Evolutionary conservation across 2,797 vertebrate species (phyloP).

Genomic region (Alcedo quadribrachys): DNA sequence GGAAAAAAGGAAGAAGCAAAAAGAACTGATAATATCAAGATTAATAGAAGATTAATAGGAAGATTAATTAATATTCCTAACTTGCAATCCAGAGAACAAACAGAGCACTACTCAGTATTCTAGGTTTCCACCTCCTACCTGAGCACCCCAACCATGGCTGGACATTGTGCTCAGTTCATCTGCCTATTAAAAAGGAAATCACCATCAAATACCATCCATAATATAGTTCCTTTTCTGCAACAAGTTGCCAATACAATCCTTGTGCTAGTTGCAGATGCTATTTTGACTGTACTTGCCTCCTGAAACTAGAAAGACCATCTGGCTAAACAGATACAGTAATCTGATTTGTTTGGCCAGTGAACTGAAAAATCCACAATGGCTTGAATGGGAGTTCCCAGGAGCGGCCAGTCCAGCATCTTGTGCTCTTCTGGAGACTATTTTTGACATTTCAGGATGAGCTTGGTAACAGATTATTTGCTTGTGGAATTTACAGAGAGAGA

Average conservation of each 20-base stretch:
- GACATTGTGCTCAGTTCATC: neutral
- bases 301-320: conserved; percentile 11
- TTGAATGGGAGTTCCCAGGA: conserved; percentile 8
- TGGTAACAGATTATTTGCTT: neutral
- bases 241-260: neutral
- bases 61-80: neutral
- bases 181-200: neutral
- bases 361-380: neutral
- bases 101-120: neutral
- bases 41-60: neutral
- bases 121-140: neutral
- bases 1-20: neutral
- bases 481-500: neutral
- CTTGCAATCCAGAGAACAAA: neutral
- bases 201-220: neutral
- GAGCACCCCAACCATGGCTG: neutral
- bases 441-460: neutral
- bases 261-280: neutral
- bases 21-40: neutral
- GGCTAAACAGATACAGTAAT: conserved; percentile 33
- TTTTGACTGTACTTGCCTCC: neutral
- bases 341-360: conserved; percentile 35
- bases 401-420: neutral
- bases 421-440: neutral
- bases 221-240: neutral